A percentile compares a stretch with the other conserved stretches of the same genome.
Evolutionary conservation across 2,888 invertebrate genomes (phyloP).

Genomic region (Pherbina coryleti): DNA sequence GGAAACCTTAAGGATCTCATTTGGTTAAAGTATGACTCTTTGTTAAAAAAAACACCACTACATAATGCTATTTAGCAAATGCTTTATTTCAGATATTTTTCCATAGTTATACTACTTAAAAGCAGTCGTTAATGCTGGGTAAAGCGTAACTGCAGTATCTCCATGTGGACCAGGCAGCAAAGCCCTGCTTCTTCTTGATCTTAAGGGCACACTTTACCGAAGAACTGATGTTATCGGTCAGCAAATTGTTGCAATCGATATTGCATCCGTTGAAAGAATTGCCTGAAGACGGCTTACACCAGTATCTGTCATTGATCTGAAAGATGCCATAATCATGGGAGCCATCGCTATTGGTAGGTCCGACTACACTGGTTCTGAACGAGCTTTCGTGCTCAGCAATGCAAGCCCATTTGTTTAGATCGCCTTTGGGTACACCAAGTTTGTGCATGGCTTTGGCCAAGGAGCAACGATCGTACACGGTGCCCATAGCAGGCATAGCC

Average conservation of each 20-base stretch:
- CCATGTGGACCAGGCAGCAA: slow-evolving; percentile 63
- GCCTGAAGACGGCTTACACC: slow-evolving; percentile 59
- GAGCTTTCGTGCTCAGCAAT: slow-evolving; percentile 58
- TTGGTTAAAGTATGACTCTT: too few species aligned
- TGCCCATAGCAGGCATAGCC: slow-evolving; percentile 46
- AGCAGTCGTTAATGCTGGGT: slow-evolving; percentile 57
- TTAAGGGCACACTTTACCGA: slow-evolving; percentile 58
- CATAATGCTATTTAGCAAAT: neutral
- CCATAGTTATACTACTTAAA: slow-evolving; percentile 48
- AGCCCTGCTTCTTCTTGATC: slow-evolving; percentile 59
- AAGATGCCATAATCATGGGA: slow-evolving; percentile 67
- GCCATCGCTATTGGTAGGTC: slow-evolving; percentile 68
- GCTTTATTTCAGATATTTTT: slow-evolving; percentile 26
- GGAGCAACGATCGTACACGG: slow-evolving; percentile 55
- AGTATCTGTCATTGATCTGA: slow-evolving; percentile 53
- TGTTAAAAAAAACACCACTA: too few species aligned
- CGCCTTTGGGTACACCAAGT: slow-evolving; percentile 54
- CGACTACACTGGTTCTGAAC: slow-evolving; percentile 68
- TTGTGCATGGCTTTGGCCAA: slow-evolving; percentile 58
- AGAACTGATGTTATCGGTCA: slow-evolving; percentile 57
- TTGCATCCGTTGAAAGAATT: slow-evolving; percentile 58
- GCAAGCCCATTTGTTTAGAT: slow-evolving; percentile 59
- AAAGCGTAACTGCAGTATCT: slow-evolving; percentile 56
- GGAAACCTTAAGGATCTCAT: too few species aligned
- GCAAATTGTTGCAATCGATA: slow-evolving; percentile 55